Evolutionary conservation across 1,140 invertebrate genomes (phyloP), one percentile per base, ranked within the genome.

Genomic region (Aplysia californica): DNA sequence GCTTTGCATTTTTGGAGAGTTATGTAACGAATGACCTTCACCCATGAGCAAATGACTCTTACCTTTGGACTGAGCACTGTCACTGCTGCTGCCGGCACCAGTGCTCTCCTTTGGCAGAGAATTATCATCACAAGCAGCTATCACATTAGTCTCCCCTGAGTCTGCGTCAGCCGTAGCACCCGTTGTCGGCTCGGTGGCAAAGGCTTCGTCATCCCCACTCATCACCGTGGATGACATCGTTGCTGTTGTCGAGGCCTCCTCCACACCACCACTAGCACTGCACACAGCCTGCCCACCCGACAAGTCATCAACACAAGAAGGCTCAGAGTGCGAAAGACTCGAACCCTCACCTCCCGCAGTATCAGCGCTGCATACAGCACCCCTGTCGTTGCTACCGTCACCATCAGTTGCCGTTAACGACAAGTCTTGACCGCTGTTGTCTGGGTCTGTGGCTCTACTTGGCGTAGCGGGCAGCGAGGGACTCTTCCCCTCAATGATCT

Each of bases 401-500:
- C 18, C 4, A 6, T 23, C 26, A 38, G 33, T 33, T 21, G n/a
- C 44, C 33, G 23, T 29, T 1, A 23, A 31, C n/a, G 3, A 29
- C 21, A 26, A 36, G 31, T 4, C 23, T 35, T 5, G 31, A 1
- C 38, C n/a, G 65, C 29, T 3, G 31, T 3, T 68, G 38, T 10
- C 20, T 18, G 10, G 0, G 39, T 70, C 69, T 67, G 21, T 35
- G 58, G 66, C 39, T 10, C 44, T 23, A 36, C 55, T 10, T 44
- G 61, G 41, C 35, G 23, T 56, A 35, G 33, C 41, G 26, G 76
- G 67, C 3, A 64, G 67, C 6, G 35, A 33, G 15, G 68, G 75
- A 4, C 74, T 73, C 39, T 77, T 83, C 6, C 86, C 85, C 38
- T 87, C 86, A n/a, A 87, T 84, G 44, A 87, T 86, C 50, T 87